Evolutionary conservation across 2,888 invertebrate species (phyloP), one percentile per base, ranked within the genome.

Genomic region (Melipona beecheii): DNA sequence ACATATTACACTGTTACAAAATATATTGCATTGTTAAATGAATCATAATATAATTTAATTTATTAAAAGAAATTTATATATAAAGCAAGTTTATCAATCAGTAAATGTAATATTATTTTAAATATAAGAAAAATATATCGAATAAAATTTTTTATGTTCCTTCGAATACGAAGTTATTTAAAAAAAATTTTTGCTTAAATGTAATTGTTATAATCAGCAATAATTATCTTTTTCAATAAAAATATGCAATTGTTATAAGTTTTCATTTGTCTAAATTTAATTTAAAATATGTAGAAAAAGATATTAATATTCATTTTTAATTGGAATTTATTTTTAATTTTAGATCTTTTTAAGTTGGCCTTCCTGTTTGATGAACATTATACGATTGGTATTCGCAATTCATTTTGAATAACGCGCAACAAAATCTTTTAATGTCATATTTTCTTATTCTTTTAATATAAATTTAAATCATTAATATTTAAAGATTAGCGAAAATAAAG

Each of bases 401-500:
- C 27, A 62, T 72, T 81, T 81, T n/a, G 50, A 83, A 83, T 75
- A 75, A 56, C 50, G n/a, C 56, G 2, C 6, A 66, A 66, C 62
- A 68, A 73, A 71, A n/a, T 50, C 2, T 50, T 13, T 0, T 43
- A 65, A 52, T 15, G 6, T 19, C 4, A 21, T 11, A 19, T 65
- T 56, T 15, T 36, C 2, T 21, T 68, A 15, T 27, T 27, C 58
- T 52, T 13, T 27, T 49, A 54, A 21, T 2, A 15, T 64, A 4
- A 13, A 13, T 21, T 49, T 43, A 6, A 56, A 56, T 75, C 19
- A 31, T n/a, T 43, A 73, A 19, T 50, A 49, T 31, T 36, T 54
- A 31, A 17, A 72, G 73, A 52, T 90, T 90, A 90, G 91, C 89
- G 9, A 74, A 89, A 64, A 91, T 90, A 13, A 91, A 89, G 66